Conservation (phyloP, 2,888 invertebrate genomes). For the Seira sanloemensis region DNA sequence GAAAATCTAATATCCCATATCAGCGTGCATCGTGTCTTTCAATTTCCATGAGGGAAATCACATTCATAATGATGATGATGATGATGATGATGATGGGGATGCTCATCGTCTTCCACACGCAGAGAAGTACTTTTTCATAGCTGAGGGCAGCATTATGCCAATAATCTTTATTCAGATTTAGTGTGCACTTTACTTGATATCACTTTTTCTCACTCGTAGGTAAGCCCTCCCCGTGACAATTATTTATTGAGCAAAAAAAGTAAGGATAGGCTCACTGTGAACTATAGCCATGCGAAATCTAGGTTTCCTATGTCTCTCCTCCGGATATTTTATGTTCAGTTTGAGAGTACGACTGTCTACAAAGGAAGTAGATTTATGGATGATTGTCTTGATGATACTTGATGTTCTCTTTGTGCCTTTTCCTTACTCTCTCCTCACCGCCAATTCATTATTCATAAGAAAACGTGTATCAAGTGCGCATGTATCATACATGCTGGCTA, state of each 20-base stretch:
- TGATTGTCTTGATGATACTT: slow-evolving; percentile 46
- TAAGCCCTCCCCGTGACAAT: slow-evolving; percentile 20
- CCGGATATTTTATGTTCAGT: slow-evolving; percentile 56
- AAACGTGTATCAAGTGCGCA: not conserved
- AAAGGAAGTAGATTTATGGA: slow-evolving; percentile 59
- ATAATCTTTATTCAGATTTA: slow-evolving; percentile 9
- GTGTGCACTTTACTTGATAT: slow-evolving; percentile 9
- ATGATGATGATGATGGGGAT: no score
- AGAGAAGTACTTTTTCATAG: not conserved
- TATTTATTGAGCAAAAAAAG: slow-evolving; percentile 37
- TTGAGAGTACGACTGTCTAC: slow-evolving; percentile 22
- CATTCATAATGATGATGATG: no score
- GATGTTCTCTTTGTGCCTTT: slow-evolving; percentile 18
- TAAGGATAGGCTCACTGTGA: not conserved
- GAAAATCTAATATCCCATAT: slow-evolving; percentile 9
- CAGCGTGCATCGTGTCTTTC: not conserved
- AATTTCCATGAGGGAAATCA: slow-evolving; percentile 34
- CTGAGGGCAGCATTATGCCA: not conserved
- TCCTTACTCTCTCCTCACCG: slow-evolving; percentile 26
- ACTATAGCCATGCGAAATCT: slow-evolving; percentile 15
- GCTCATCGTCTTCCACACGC: slow-evolving; percentile 3
- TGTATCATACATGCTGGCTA: no score
- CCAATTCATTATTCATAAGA: not conserved
- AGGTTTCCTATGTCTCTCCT: slow-evolving; percentile 49
- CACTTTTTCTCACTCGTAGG: slow-evolving; percentile 12